phyloP scores from a whole-genome alignment of 2,797 vertebrate species.

The Enteromius anoplus region DNA sequence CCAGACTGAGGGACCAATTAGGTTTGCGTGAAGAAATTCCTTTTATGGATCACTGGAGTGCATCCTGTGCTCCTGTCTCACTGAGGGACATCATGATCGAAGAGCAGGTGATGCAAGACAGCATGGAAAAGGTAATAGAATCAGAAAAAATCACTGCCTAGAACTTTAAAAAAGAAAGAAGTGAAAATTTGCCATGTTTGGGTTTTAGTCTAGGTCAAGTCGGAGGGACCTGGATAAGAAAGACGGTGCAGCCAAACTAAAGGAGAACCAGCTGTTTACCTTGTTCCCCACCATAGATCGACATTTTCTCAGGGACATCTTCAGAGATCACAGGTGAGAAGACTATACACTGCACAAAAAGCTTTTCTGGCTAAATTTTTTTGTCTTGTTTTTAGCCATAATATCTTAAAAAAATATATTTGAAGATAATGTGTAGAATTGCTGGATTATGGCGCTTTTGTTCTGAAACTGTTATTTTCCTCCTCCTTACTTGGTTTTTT shows the following conservation, averaged over 20 bases:
- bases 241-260: conserved; percentile 87
- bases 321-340: conserved; percentile 91
- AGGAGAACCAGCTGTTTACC: conserved; percentile 89
- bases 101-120: conserved; percentile 89
- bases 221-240: conserved; percentile 74
- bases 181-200: conserved; percentile 15
- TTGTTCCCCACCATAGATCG: conserved; percentile 90
- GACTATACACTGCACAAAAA: neutral
- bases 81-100: conserved; percentile 94
- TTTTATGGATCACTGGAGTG: conserved; percentile 91
- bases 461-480: neutral
- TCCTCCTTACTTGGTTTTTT: neutral
- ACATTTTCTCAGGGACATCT: conserved; percentile 91
- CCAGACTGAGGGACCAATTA: conserved; percentile 58
- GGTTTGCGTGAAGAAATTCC: conserved; percentile 71
- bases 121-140: conserved; percentile 81
- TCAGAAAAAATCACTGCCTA: conserved; percentile 9
- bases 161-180: neutral
- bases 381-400: too few relatives aligned
- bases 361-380: too few relatives aligned
- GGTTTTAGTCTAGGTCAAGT: conserved; percentile 69
- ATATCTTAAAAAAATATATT: too few relatives aligned
- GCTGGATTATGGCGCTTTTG: neutral
- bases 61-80: conserved; percentile 83
- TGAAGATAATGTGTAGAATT: neutral